Conservation (phyloP, 2,888 invertebrate species). For the Micropterix aruncella region DNA sequence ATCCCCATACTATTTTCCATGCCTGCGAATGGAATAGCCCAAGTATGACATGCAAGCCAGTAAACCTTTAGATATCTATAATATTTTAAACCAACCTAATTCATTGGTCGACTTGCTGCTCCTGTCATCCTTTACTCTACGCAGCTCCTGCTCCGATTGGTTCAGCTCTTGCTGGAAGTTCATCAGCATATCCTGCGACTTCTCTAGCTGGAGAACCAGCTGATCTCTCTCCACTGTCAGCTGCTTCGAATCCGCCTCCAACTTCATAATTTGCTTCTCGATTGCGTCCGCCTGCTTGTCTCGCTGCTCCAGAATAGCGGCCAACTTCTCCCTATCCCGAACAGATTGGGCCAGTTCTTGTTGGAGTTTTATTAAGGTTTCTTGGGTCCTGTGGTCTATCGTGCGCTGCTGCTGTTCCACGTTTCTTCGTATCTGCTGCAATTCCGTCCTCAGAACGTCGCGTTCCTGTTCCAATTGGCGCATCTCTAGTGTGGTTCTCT, state of each 20-base stretch:
- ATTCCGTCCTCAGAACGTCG: slow-evolving; percentile 54
- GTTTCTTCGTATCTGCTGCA: slow-evolving; percentile 48
- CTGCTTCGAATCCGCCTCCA: slow-evolving; percentile 77
- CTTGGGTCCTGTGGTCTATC: slow-evolving; percentile 53
- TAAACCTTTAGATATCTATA: slow-evolving; percentile 58
- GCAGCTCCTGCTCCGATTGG: slow-evolving; percentile 65
- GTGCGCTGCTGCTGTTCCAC: slow-evolving; percentile 50
- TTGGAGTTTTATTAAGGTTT: slow-evolving; percentile 56
- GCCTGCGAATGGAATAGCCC: too few relatives aligned
- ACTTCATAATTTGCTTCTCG: slow-evolving; percentile 72
- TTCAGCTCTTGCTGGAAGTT: slow-evolving; percentile 87
- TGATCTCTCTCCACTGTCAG: slow-evolving; percentile 77
- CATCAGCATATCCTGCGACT: slow-evolving; percentile 84
- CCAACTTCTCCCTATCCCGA: slow-evolving; percentile 65
- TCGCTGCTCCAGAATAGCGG: slow-evolving; percentile 61
- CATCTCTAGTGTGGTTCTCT: slow-evolving; percentile 55
- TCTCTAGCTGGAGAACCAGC: slow-evolving; percentile 76
- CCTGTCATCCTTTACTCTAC: slow-evolving; percentile 57
- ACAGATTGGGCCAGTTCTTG: slow-evolving; percentile 59
- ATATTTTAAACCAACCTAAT: slow-evolving; percentile 56
- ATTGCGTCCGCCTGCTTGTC: slow-evolving; percentile 68
- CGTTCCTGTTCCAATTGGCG: slow-evolving; percentile 59
- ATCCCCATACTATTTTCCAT: too few relatives aligned
- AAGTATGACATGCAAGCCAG: too few relatives aligned
- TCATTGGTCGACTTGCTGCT: slow-evolving; percentile 58